Evolutionary conservation across 2,888 invertebrate genomes (phyloP), one percentile per base, ranked within the genome.

Genomic region (Lasioglossum lativentre): DNA sequence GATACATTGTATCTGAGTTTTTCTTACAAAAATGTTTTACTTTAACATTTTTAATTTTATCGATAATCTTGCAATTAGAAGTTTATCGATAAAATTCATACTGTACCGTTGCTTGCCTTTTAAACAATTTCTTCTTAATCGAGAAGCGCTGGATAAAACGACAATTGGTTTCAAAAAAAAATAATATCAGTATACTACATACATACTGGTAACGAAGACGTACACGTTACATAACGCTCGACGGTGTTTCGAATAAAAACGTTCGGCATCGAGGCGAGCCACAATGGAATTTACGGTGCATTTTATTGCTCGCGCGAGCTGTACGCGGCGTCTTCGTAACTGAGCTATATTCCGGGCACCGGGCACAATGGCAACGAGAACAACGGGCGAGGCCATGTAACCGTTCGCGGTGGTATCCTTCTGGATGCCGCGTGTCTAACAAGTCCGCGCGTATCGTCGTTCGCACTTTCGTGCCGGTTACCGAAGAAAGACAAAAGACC

Each of bases 401-500:
- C 38, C 30, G 56, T 6, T 30, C 30, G 12, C n/a, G 30, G n/a
- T 40, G 68, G 68, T 34, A 52, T 79, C 74, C 14, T 59, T 78
- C 68, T 45, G 52, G 27, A 40, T 30, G 23, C 40, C n/a, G 30
- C 16, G 40, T 56, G 52, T 59, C 63, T 23, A 75, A 70, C 70
- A 34, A 85, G 71, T 71, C 68, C 70, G 68, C 70, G 68, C 75
- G 23, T 52, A 63, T 75, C 45, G 79, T 75, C 45, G 79, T 72
- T 68, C 45, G 56, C 77, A 59, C 63, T 78, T 75, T 70, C 75
- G 77, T 68, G 63, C 40, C 74, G 68, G 52, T 71, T 16, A 27
- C 73, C 19, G 40, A 76, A 74, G 70, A 78, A 79, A 86, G 85
- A 86, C 88, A 88, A 79, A 78, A 59, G 89, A 86, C 56, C 77